These are phyloP conservation scores for Pteropus rufus DNA, from an alignment of 2,797 vertebrate genomes.

Conservation along the genomic window DNA sequence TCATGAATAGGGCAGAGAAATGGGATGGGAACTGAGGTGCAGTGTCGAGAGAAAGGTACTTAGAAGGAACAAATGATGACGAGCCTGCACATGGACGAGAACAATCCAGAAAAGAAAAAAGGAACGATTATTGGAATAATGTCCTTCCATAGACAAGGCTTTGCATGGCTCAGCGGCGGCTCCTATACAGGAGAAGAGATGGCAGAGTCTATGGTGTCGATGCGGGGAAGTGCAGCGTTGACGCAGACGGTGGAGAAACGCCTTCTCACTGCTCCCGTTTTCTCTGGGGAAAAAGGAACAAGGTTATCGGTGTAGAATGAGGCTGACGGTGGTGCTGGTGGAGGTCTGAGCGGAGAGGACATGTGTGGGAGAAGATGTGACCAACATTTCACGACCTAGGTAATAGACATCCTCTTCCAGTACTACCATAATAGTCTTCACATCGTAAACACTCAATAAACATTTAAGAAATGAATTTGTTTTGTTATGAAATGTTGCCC, in stretches of 20 bases:
- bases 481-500: neutral
- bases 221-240: accelerated
- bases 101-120: neutral
- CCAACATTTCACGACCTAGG: neutral
- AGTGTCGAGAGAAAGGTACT: neutral
- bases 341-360: neutral
- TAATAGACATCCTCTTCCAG: neutral
- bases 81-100: neutral
- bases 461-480: neutral
- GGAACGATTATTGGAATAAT: neutral
- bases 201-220: accelerated
- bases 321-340: neutral
- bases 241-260: too few relatives aligned
- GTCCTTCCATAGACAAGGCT: neutral
- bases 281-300: neutral
- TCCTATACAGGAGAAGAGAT: accelerated
- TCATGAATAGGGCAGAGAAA: neutral
- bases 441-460: neutral
- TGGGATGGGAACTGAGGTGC: neutral
- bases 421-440: neutral
- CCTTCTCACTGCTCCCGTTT: neutral
- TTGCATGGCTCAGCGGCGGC: neutral
- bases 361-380: too few relatives aligned
- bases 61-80: neutral
- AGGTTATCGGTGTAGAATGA: neutral